These are phyloP conservation scores for Blennius ocellaris DNA, from an alignment of 2,113 vertebrate genomes.

Conservation along the genomic window DNA sequence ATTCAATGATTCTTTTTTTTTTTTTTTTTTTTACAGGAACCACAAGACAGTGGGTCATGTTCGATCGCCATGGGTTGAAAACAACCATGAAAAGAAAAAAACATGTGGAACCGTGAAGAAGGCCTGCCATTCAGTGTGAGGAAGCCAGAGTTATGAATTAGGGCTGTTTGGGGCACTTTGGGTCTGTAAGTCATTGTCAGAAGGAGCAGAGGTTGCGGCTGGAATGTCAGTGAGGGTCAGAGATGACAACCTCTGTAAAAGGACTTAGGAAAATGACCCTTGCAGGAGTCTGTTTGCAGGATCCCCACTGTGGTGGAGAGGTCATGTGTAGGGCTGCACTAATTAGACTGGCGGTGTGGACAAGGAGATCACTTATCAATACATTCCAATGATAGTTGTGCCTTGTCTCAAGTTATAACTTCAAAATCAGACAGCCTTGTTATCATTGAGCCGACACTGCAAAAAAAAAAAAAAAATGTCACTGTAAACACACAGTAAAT, in stretches of 20 bases:
- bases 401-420: too few species aligned
- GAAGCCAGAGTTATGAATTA: slow-evolving; percentile 31
- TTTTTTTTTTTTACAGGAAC: slow-evolving; percentile 28
- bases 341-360: slow-evolving; percentile 1
- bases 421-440: too few species aligned
- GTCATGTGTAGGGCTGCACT: slow-evolving; percentile 22
- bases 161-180: slow-evolving; percentile 44
- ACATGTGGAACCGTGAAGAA: slow-evolving; percentile 26
- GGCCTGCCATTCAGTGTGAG: slow-evolving; percentile 15
- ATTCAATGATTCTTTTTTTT: slow-evolving; percentile 1
- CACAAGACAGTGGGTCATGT: slow-evolving; percentile 44
- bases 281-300: slow-evolving; percentile 30
- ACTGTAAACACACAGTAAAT: too few species aligned
- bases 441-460: too few species aligned
- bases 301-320: slow-evolving; percentile 81
- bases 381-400: too few species aligned
- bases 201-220: slow-evolving; percentile 85
- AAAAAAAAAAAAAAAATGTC: too few species aligned
- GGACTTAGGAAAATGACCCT: slow-evolving; percentile 41
- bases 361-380: too few species aligned
- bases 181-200: slow-evolving; percentile 82
- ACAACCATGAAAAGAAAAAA: slow-evolving; percentile 24
- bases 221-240: slow-evolving; percentile 81
- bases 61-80: slow-evolving; percentile 57
- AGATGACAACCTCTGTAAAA: slow-evolving; percentile 44